phyloP scores from a whole-genome alignment of 2,797 vertebrate species.

The Octomys mimax region DNA sequence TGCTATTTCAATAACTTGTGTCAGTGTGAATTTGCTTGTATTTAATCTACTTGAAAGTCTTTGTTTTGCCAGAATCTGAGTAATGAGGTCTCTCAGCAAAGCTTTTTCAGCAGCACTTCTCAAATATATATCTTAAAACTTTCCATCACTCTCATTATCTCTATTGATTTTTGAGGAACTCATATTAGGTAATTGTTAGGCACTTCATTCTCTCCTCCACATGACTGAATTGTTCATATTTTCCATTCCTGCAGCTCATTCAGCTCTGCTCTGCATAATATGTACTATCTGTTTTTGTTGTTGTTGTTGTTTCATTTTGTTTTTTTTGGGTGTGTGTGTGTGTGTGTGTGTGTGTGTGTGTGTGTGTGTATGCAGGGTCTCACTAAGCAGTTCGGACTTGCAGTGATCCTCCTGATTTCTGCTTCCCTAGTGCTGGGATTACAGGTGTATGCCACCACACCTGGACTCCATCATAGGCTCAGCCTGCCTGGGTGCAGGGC shows the following conservation, averaged over 20 bases:
- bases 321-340: too few species aligned
- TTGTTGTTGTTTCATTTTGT: too few species aligned
- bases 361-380: too few species aligned
- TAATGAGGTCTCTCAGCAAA: neutral
- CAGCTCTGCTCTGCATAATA: neutral
- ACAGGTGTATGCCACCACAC: too few species aligned
- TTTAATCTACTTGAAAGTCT: conserved; percentile 15
- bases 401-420: too few species aligned
- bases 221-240: neutral
- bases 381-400: too few species aligned
- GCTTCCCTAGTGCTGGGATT: too few species aligned
- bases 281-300: neutral
- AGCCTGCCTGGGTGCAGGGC: too few species aligned
- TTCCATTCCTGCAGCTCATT: neutral
- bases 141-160: neutral
- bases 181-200: neutral
- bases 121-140: neutral
- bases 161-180: neutral
- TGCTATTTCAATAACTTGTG: conserved; percentile 9
- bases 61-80: conserved; percentile 30
- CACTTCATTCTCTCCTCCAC: neutral
- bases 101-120: neutral
- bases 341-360: too few species aligned
- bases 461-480: too few species aligned
- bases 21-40: conserved; percentile 26